A percentile compares a stretch with the other conserved stretches of the same genome.
These are phyloP conservation scores for Sphaerophoria rueppellii DNA, from an alignment of 2,888 invertebrate species.

Conservation along the genomic window DNA sequence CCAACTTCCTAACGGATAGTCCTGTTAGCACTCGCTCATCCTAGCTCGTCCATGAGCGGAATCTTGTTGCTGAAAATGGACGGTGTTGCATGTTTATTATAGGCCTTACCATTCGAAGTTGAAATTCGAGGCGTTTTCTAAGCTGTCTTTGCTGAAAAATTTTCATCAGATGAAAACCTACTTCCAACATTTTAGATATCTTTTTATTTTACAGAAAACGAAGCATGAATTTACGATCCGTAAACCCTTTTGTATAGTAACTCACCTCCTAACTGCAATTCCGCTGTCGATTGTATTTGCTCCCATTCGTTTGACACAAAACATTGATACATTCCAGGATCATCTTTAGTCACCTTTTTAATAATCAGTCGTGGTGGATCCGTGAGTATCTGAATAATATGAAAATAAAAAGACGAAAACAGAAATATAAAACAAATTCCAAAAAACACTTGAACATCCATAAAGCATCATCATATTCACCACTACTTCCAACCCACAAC, in stretches of 20 bases:
- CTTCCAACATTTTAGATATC: too few species aligned
- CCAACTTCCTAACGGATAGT: too few species aligned
- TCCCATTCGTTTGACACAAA: conserved; percentile 93
- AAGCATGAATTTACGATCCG: too few species aligned
- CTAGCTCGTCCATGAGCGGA: too few species aligned
- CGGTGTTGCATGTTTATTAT: too few species aligned
- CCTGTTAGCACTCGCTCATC: too few species aligned
- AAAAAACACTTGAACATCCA: conserved; percentile 4
- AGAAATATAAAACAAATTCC: conserved; percentile 77
- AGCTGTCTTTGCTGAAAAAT: too few species aligned
- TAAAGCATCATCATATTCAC: not conserved
- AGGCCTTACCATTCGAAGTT: too few species aligned
- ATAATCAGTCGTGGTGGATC: conserved; percentile 84
- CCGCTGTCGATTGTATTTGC: conserved; percentile 91
- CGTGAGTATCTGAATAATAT: conserved; percentile 78
- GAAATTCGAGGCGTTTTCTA: too few species aligned
- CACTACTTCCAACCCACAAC: not conserved
- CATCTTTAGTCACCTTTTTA: conserved; percentile 88
- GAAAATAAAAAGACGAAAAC: conserved; percentile 76
- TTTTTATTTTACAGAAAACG: too few species aligned
- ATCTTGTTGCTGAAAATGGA: too few species aligned
- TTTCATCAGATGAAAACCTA: too few species aligned
- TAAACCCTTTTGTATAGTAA: conserved; percentile 45
- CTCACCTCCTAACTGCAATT: conserved; percentile 91
- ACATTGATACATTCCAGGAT: conserved; percentile 96